Evolutionary conservation across 2,888 invertebrate species (phyloP), one percentile per base, ranked within the genome.

Genomic region (Scaptomyza caliginosa): DNA sequence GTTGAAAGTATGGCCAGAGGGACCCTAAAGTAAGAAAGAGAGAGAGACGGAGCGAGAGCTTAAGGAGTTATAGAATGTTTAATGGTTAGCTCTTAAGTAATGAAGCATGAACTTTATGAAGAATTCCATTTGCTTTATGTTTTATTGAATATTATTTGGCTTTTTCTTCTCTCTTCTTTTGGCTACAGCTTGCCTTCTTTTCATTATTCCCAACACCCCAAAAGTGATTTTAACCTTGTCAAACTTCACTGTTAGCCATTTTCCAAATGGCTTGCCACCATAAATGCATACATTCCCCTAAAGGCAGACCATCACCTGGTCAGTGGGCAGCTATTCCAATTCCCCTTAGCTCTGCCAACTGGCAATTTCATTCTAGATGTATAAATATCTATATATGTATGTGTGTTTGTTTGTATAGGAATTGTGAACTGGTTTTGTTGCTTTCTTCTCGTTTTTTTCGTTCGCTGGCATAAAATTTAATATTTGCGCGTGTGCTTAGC

Each of bases 401-500:
- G 17, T 39, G 17, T 42, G 23, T 40, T 2, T 34, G 10, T 39
- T 17, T 43, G 17, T 46, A 11, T 10, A 17, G 24, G 1, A 50
- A 40, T 40, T 70, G 42, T 24, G 17, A 57, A 58, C 57, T 58
- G 57, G 21, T 50, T 32, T 32, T 30, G 43, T 38, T 36, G 52
- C 50, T 49, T 59, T 59, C 30, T 21, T 32, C 54, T 43, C 49
- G 59, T 49, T 58, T 52, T 42, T 59, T 67, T 56, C 42, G 51
- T 74, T 59, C 52, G 52, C 28, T 50, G 74, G 85, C 82, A 77
- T 79, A 74, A 79, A 82, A 85, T 82, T 77, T 82, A 79, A 82
- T 85, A 83, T 85, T 81, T 85, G 81, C 79, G 77, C 86, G 82
- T 78, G 79, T 74, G 75, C 81, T 74, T 74, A 74, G 51, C 66